A percentile compares a stretch with the other conserved stretches of the same genome.
These are phyloP conservation scores for Agonopterix heracliana DNA, from an alignment of 2,888 invertebrate genomes.

Conservation along the genomic window DNA sequence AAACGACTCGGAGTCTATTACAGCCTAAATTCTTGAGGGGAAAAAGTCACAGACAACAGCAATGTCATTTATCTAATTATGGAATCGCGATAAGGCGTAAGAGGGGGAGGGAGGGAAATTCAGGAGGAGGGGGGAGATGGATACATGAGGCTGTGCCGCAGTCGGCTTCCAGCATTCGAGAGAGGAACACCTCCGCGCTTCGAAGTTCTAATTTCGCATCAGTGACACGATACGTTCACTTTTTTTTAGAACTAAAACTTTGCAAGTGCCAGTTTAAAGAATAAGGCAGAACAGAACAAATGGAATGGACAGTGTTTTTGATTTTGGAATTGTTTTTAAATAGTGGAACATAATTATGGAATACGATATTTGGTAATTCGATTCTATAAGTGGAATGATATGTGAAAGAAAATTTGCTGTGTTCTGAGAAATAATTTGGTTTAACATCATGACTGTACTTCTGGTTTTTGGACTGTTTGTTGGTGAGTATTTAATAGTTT, in stretches of 20 bases:
- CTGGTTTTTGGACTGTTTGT: conserved; percentile 47
- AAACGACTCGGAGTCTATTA: conserved; percentile 37
- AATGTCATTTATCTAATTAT: conserved; percentile 75
- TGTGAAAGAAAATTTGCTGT: conserved; percentile 13
- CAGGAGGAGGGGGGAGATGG: conserved; percentile 27
- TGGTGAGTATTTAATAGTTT: conserved; percentile 32
- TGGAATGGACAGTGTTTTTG: conserved; percentile 1
- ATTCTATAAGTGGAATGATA: conserved; percentile 6
- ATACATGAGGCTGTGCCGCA: conserved; percentile 49
- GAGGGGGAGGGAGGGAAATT: conserved; percentile 31
- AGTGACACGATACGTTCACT: neutral
- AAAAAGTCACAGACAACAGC: conserved; percentile 55
- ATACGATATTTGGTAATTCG: conserved; percentile 4
- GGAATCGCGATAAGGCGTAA: conserved; percentile 61
- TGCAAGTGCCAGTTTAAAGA: neutral
- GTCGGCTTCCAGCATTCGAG: conserved; percentile 32
- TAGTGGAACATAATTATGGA: conserved; percentile 4
- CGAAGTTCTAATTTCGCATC: conserved; percentile 1
- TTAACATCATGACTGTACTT: conserved; percentile 35
- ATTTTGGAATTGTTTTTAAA: neutral
- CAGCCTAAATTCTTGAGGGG: conserved; percentile 39
- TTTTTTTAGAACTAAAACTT: neutral
- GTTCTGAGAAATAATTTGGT: conserved; percentile 27
- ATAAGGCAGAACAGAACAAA: neutral
- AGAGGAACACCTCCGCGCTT: conserved; percentile 18